These are phyloP conservation scores for Formica aserva DNA, from an alignment of 2,888 invertebrate species.

Conservation along the genomic window DNA sequence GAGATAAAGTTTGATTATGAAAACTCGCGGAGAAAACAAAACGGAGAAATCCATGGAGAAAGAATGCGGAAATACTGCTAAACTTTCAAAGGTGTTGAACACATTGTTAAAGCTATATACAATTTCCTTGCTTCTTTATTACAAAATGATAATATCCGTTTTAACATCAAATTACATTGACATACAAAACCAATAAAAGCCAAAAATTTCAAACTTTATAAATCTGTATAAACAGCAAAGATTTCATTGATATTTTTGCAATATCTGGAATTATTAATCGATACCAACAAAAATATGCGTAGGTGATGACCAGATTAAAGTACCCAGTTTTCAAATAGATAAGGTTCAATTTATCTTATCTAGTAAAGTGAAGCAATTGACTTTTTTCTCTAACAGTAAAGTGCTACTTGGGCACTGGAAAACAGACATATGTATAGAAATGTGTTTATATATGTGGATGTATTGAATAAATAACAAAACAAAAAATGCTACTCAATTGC, in stretches of 20 bases:
- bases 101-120: not conserved
- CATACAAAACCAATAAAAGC: not conserved
- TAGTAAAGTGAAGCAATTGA: not conserved
- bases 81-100: conserved; percentile 17
- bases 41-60: conserved; percentile 48
- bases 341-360: conserved; percentile 35
- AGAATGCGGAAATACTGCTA: conserved; percentile 58
- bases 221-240: not conserved
- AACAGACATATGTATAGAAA: not conserved
- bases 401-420: not conserved
- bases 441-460: not conserved
- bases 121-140: conserved; percentile 10
- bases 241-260: not conserved
- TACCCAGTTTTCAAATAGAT: not conserved
- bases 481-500: not conserved
- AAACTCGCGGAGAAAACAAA: conserved; percentile 35
- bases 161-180: not conserved
- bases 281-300: not conserved
- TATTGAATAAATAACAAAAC: not conserved
- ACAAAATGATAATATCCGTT: not conserved
- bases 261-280: not conserved
- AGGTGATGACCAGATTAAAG: not conserved
- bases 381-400: not conserved
- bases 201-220: not conserved
- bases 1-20: conserved; percentile 32